Conservation (phyloP, 2,888 invertebrate species). For the Drosophila demipolita region DNA sequence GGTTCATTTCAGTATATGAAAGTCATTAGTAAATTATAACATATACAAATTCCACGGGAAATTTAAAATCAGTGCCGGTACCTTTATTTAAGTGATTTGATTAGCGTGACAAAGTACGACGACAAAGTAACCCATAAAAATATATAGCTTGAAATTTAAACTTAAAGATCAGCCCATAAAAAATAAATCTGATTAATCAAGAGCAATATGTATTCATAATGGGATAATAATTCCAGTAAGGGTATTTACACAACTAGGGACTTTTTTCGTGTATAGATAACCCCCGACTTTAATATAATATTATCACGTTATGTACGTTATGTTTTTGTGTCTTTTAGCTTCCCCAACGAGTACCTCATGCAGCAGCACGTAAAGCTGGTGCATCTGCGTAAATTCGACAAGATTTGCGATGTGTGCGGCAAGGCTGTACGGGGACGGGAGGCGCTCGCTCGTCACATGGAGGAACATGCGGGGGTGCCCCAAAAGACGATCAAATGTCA, state of each 20-base stretch:
- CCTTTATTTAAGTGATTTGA: background rate
- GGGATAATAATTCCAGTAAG: background rate
- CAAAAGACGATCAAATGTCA: constrained; percentile 78
- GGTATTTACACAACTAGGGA: background rate
- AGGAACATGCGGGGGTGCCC: constrained; percentile 79
- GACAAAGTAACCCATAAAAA: background rate
- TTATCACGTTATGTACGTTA: background rate
- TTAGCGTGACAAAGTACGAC: background rate
- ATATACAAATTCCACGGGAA: too few relatives aligned
- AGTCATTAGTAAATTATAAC: too few relatives aligned
- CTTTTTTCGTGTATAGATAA: background rate
- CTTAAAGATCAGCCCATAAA: background rate
- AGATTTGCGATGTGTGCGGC: constrained; percentile 83
- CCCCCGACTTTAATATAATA: background rate
- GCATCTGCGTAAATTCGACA: constrained; percentile 80
- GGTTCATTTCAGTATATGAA: too few relatives aligned
- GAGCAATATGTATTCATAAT: too few relatives aligned
- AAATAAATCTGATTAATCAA: background rate
- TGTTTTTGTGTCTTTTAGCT: constrained; percentile 74
- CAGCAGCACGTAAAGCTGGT: constrained; percentile 79
- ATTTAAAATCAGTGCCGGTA: too few relatives aligned
- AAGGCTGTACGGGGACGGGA: constrained; percentile 79
- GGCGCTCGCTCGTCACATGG: constrained; percentile 78
- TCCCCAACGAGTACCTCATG: constrained; percentile 77
- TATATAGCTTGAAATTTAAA: background rate